These are phyloP conservation scores for Globia sparganii DNA, from an alignment of 2,888 invertebrate genomes.

Conservation along the genomic window DNA sequence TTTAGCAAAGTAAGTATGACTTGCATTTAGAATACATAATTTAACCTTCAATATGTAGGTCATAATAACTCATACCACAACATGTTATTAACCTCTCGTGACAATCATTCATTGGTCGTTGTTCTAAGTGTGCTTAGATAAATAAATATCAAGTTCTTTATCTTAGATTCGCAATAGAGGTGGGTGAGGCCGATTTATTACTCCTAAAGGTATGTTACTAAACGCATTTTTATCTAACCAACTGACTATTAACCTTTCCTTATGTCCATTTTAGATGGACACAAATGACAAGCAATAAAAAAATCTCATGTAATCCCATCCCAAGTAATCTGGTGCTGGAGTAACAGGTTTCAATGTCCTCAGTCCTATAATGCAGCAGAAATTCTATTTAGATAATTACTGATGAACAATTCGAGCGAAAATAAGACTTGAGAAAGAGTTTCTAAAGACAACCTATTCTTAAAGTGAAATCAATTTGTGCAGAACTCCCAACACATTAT, in stretches of 20 bases:
- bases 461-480: background rate
- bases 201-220: conserved; percentile 7
- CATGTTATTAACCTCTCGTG: conserved; percentile 32
- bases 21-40: conserved; percentile 38
- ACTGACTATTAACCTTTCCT: background rate
- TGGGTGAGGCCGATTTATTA: conserved; percentile 8
- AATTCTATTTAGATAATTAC: background rate
- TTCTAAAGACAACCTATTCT: background rate
- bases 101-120: conserved; percentile 6
- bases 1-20: conserved; percentile 50
- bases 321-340: background rate
- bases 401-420: background rate
- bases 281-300: background rate
- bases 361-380: background rate
- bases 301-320: background rate
- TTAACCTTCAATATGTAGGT: conserved; percentile 59
- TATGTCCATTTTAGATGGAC: background rate
- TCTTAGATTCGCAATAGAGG: conserved; percentile 17
- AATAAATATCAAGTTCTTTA: conserved; percentile 5
- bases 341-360: background rate
- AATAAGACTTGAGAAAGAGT: background rate
- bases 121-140: conserved; percentile 10
- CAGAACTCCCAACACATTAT: background rate
- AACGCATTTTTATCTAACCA: background rate
- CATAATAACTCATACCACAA: conserved; percentile 34